Conservation (phyloP, 37 sponge, comb jelly and placozoan genomes). For the Ephydatia muelleri region DNA sequence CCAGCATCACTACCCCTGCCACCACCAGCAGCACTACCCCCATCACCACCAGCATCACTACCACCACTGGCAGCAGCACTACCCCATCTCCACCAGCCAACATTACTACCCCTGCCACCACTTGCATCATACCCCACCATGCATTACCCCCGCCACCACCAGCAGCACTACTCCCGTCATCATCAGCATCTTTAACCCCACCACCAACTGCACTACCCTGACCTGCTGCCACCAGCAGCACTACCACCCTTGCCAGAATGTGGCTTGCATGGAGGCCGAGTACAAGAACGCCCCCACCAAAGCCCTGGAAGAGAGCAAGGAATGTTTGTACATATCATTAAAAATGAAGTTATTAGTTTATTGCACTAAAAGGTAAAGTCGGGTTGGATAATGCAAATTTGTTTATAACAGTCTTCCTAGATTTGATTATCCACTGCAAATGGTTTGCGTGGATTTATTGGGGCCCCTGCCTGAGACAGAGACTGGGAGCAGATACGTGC, state of each 20-base stretch:
- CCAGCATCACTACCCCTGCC: constrained; percentile 1
- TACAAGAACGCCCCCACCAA: no score
- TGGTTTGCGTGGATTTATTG: no score
- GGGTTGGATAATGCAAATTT: no score
- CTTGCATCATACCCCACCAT: neutral
- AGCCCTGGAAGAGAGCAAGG: no score
- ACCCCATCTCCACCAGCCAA: neutral
- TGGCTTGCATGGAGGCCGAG: constrained; percentile 8
- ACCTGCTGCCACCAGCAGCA: neutral
- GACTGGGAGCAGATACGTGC: no score
- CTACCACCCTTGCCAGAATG: constrained; percentile 2
- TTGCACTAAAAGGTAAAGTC: no score
- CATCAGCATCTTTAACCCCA: neutral
- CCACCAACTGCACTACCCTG: neutral
- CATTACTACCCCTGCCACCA: constrained; percentile 5
- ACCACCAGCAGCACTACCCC: constrained; percentile 1
- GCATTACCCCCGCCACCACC: neutral
- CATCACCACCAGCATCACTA: constrained; percentile 9
- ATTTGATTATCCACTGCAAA: no score
- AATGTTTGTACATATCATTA: no score
- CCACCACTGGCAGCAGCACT: neutral
- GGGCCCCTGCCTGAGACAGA: no score
- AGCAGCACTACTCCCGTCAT: neutral
- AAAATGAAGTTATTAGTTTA: no score
- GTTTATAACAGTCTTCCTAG: no score